Conservation (phyloP, 2,888 invertebrate species). For the Cephus runcator region DNA sequence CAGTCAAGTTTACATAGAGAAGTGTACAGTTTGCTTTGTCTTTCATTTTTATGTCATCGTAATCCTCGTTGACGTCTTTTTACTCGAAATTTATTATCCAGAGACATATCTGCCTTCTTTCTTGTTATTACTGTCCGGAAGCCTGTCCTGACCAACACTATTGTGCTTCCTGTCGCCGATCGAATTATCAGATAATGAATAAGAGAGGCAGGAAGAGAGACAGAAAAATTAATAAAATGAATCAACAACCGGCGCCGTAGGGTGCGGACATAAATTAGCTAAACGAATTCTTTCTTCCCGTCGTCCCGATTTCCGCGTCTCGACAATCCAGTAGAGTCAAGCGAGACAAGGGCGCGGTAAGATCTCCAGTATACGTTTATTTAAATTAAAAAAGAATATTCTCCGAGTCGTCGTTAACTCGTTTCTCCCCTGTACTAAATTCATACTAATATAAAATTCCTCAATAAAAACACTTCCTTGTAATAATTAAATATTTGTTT, state of each 20-base stretch:
- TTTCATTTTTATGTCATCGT: background rate
- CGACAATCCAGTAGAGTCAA: background rate
- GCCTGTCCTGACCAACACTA: background rate
- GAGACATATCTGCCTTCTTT: background rate
- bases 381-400: background rate
- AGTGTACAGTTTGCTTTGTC: background rate
- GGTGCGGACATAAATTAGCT: slow-evolving; percentile 53
- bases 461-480: background rate
- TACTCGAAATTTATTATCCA: background rate
- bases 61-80: background rate
- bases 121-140: background rate
- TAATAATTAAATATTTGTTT: background rate
- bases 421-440: background rate
- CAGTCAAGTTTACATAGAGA: background rate
- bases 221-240: slow-evolving; percentile 62
- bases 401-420: no score
- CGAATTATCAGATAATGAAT: slow-evolving; percentile 54
- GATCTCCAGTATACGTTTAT: background rate
- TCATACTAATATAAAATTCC: background rate
- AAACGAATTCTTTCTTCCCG: slow-evolving; percentile 44
- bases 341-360: background rate
- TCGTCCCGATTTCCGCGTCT: slow-evolving; percentile 10
- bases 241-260: slow-evolving; percentile 54
- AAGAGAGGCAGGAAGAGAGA: background rate
- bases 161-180: slow-evolving; percentile 33